Evolutionary conservation across 2,113 vertebrate species (phyloP).

Genomic region (Xerus inauris): DNA sequence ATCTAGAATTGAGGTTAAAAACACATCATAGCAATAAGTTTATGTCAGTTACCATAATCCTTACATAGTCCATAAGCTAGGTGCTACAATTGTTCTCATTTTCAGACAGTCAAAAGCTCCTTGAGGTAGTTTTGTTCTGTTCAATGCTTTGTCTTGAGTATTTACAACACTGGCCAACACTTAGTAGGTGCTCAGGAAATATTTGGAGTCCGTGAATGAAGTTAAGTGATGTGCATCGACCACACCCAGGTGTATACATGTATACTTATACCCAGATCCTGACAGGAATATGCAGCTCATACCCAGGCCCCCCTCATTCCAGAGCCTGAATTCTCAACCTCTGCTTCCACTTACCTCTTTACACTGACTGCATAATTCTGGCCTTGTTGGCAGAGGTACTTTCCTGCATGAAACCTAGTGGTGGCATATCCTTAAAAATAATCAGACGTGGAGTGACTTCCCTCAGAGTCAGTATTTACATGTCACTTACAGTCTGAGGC

Average conservation of each 20-base stretch:
- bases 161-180: not conserved
- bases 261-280: not conserved
- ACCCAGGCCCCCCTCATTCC: not conserved
- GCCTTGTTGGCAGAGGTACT: not conserved
- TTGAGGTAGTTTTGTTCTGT: not conserved
- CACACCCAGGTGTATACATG: not conserved
- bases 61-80: not conserved
- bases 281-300: not conserved
- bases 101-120: not conserved
- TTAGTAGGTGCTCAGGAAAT: not conserved
- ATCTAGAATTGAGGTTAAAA: not conserved
- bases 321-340: not conserved
- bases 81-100: not conserved
- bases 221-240: not conserved
- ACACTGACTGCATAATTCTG: not conserved
- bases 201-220: not conserved
- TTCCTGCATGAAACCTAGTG: not conserved
- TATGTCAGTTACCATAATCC: not conserved
- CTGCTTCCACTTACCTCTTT: not conserved
- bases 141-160: not conserved
- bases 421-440: not conserved
- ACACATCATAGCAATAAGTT: not conserved
- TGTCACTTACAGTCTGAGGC: not conserved
- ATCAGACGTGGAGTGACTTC: not conserved
- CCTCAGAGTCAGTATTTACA: not conserved